Evolutionary conservation across 2,797 vertebrate species (phyloP).

Genomic region (Avahi laniger): DNA sequence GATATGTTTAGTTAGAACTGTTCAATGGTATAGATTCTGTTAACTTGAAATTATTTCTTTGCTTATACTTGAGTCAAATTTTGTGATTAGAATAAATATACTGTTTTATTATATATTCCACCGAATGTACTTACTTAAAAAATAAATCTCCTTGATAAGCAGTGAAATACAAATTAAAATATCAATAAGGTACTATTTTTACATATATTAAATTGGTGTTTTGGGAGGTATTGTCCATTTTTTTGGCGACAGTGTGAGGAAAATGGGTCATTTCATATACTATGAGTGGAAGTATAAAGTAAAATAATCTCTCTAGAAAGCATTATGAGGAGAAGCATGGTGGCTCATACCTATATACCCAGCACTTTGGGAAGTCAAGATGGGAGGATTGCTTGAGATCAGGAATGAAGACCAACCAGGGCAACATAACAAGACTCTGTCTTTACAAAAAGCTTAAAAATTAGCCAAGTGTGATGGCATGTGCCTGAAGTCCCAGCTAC

Average conservation of each 20-base stretch:
- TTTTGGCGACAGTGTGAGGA: background rate
- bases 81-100: conserved; percentile 31
- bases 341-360: too few species aligned
- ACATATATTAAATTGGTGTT: background rate
- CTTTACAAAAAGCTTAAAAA: background rate
- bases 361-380: background rate
- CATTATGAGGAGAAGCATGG: too few species aligned
- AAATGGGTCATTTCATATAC: background rate
- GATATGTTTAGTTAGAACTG: conserved; percentile 12
- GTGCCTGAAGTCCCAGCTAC: background rate
- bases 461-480: background rate
- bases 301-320: conserved; percentile 17
- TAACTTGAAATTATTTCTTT: conserved; percentile 47
- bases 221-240: background rate
- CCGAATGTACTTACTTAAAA: background rate
- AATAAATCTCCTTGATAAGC: background rate
- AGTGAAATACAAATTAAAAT: conserved; percentile 17
- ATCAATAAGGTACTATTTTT: conserved; percentile 1
- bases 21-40: background rate
- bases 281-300: background rate
- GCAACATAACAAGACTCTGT: background rate
- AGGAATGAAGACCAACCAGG: background rate
- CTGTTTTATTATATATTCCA: conserved; percentile 32
- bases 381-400: background rate
- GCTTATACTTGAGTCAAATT: background rate